Evolutionary conservation across 2,113 vertebrate species (phyloP), one percentile per base, ranked within the genome.

Genomic region (Hippolais icterina): DNA sequence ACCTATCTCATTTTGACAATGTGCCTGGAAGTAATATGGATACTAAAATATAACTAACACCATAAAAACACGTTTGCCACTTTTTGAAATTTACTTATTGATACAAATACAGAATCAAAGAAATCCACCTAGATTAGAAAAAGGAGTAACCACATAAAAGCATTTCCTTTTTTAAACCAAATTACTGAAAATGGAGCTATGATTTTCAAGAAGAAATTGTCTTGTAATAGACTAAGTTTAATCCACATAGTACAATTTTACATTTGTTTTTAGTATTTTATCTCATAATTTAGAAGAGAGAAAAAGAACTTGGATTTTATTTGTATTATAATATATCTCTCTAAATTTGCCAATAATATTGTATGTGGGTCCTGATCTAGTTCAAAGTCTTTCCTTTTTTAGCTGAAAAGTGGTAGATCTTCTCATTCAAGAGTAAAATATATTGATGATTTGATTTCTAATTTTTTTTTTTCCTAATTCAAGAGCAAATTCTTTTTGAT

Each of bases 1-100:
- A 96, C 90, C 92, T 94, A 92, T 87, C 52, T 95, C 91, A 97
- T 97, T 97, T 98, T 97, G 95, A 95, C 96, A 85, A 90, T 85
- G 68, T 78, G 96, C 87, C 94, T 95, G 93, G 80, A 83, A 96
- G 46, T 87, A 90, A 49, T 66, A 69, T 69, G 47, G 91, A 76
- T 84, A 91, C 71, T 94, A 77, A 92, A 78, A 78, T 95, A 50
- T 29, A 89, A 64, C 53, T 65, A 87, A 70, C 20, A 59, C 33
- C 83, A 61, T 46, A 68, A 77, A 78, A 80, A 33, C 14, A 12
- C 18, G 49, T 79, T 69, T 79, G 10, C 17, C 42, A 49, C 3
- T 59, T 89, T 84, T 77, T 66, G 25, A 13, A 83, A 70, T 50
- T 23, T 47, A 18, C 4, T 78, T 83, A 52, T 68, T 71, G 71